Conservation (phyloP, 2,797 vertebrate species). For the Halcyon leucocephala region DNA sequence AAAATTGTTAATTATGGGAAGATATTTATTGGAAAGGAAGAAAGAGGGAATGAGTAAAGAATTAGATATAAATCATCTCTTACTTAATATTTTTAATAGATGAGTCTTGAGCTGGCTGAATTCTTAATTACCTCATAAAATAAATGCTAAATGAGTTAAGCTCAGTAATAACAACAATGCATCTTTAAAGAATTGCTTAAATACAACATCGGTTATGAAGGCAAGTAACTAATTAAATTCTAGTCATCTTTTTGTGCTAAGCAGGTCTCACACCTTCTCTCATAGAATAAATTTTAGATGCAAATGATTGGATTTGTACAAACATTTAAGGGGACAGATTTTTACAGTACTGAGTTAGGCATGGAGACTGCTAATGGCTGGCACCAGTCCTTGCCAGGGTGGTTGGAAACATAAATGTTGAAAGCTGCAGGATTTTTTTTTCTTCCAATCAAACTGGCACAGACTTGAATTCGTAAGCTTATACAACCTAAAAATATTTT, state of each 20-base stretch:
- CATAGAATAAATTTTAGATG: slow-evolving; percentile 46
- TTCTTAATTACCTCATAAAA: slow-evolving; percentile 28
- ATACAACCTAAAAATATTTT: neutral
- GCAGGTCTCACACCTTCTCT: slow-evolving; percentile 32
- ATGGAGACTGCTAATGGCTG: slow-evolving; percentile 1
- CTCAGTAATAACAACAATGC: neutral
- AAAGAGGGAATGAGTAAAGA: neutral
- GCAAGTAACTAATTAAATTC: slow-evolving; percentile 48
- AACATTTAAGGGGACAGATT: slow-evolving; percentile 1
- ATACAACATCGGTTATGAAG: neutral
- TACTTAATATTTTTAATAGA: neutral
- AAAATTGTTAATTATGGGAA: neutral
- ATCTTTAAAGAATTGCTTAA: slow-evolving; percentile 24
- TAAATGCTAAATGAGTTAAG: slow-evolving; percentile 5
- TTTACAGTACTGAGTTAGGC: neutral
- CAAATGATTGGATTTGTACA: slow-evolving; percentile 29
- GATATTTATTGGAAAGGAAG: neutral
- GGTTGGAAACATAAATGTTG: neutral
- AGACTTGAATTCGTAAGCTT: neutral
- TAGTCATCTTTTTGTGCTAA: neutral
- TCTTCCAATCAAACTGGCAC: neutral
- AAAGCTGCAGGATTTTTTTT: neutral
- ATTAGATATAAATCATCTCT: neutral
- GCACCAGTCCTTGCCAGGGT: neutral
- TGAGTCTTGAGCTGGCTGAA: neutral